Conservation (phyloP, 2,888 invertebrate genomes). For the Drepana falcataria region DNA sequence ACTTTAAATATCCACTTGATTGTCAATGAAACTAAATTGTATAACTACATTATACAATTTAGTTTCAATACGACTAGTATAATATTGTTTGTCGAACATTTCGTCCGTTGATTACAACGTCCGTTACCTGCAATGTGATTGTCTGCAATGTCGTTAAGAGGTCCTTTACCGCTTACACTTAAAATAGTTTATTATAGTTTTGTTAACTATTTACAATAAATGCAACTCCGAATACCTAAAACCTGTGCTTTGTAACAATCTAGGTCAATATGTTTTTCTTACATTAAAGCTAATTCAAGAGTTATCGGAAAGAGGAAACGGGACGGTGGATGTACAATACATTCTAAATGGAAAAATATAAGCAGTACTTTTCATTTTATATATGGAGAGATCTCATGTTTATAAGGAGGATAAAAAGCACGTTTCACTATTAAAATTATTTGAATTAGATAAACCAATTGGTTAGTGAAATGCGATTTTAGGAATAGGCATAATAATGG, state of each 20-base stretch:
- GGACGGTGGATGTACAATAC: constrained; percentile 73
- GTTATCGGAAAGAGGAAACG: constrained; percentile 71
- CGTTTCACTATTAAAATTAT: constrained; percentile 6
- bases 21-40: too few relatives aligned
- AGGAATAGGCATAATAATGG: constrained; percentile 14
- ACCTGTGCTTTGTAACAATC: constrained; percentile 78
- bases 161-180: constrained; percentile 56
- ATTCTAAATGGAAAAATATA: constrained; percentile 62
- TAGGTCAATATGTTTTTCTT: constrained; percentile 72
- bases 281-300: constrained; percentile 71
- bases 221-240: constrained; percentile 74
- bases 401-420: constrained; percentile 15
- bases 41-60: too few relatives aligned
- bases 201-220: constrained; percentile 76
- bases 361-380: constrained; percentile 43
- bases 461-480: constrained; percentile 6
- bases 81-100: too few relatives aligned
- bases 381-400: constrained; percentile 42
- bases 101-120: too few relatives aligned
- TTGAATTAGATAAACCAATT: constrained; percentile 10
- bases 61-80: too few relatives aligned
- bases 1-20: too few relatives aligned
- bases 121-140: background rate
- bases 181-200: constrained; percentile 22
- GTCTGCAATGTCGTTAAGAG: background rate